Base-by-base conservation (phyloP, 2,888 invertebrate species). In the Euplagia quadripunctaria region DNA sequence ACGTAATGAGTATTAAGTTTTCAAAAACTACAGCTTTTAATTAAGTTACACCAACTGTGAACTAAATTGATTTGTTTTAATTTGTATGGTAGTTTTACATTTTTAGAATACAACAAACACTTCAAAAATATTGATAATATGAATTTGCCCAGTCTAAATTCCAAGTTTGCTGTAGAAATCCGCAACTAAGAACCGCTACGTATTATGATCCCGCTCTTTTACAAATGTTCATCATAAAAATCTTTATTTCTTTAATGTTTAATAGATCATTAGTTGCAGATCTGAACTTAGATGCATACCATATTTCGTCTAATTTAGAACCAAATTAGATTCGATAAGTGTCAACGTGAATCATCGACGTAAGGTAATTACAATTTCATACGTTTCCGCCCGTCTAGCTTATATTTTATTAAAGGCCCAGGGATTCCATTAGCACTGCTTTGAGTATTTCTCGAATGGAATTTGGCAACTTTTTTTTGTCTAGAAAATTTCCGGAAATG, bases 291-390 rank as follows among this genome's bases (percentile, higher is more conserved):
- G 83, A 86, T 70, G 79, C 82, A 84, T 84, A 84, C 81, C 79
- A 76, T 78, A 79, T 85, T 84, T 83, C 79, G 79, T 79, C 74
- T 79, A 84, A 80, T 84, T 82, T 82, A 76, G 83, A 82, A 81
- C 73, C 85, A 82, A 88, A 88, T 89, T 90, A 90, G 90, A 89
- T 86, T 82, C 81, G 85, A 86, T 87, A 87, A 81, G 79, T n/a
- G n/a, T n/a, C 82, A 80, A 83, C 77, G 83, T 88, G 88, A 88
- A 86, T 89, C 89, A 89, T 88, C 84, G 74, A 74, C 72, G 73
- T 77, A 74, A 78, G 72, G 85, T 86, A 89, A 90, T 90, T 89
- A 90, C 85, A 80, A 88, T 86, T 89, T 87, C 84, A 86, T 85
- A 86, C 81, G 85, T 87, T 90, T 90, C 91, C 91, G 91, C 79